phyloP scores from a whole-genome alignment of 2,888 invertebrate genomes.

The Caenorhabditis panamensis region DNA sequence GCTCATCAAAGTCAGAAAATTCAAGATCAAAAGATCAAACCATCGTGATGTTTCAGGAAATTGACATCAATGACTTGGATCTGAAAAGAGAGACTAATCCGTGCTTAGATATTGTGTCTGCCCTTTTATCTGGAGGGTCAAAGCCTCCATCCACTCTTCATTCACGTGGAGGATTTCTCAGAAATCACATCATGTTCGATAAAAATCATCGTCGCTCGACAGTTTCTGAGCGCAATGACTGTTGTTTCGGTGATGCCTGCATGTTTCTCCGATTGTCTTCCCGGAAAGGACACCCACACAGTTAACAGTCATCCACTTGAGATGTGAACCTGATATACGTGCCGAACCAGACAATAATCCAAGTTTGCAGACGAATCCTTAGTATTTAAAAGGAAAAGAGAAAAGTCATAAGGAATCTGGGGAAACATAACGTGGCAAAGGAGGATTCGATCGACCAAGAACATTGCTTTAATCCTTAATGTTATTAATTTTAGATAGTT shows the following conservation, averaged over 20 bases:
- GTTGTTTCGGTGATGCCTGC: slow-evolving; percentile 36
- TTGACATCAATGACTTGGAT: background rate
- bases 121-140: slow-evolving; percentile 7
- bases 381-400: slow-evolving; percentile 6
- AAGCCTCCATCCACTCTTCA: background rate
- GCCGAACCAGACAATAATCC: slow-evolving; percentile 33
- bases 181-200: slow-evolving; percentile 6
- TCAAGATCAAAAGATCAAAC: background rate
- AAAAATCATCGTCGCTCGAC: slow-evolving; percentile 5
- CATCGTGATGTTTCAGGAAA: background rate
- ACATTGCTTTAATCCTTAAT: slow-evolving; percentile 36
- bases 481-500: slow-evolving; percentile 32
- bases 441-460: slow-evolving; percentile 29
- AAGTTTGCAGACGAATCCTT: slow-evolving; percentile 50
- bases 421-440: slow-evolving; percentile 16
- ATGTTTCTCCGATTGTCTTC: background rate
- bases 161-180: background rate
- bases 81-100: background rate
- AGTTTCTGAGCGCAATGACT: background rate
- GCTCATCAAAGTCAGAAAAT: background rate
- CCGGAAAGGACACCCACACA: slow-evolving; percentile 23
- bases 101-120: background rate
- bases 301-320: background rate
- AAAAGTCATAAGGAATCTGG: slow-evolving; percentile 34
- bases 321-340: slow-evolving; percentile 24